phyloP scores from a whole-genome alignment of 35 echinoderm and acorn worm species.

The Hemicentrotus pulcherrimus region DNA sequence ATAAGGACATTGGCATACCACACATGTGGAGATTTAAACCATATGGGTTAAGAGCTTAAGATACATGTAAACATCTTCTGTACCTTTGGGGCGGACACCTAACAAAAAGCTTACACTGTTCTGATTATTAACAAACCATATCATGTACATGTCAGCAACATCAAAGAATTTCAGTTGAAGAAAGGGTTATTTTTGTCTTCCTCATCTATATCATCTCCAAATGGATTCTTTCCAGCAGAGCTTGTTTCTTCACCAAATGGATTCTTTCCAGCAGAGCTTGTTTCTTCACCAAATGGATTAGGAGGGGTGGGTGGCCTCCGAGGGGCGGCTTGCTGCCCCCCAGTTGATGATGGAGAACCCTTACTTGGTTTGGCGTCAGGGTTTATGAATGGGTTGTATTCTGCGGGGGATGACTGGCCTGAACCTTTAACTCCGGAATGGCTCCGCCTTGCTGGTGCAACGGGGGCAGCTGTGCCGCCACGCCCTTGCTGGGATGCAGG shows the following conservation, averaged over 20 bases:
- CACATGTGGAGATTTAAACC: too few relatives aligned
- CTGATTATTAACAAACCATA: too few relatives aligned
- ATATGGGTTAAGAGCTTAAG: too few relatives aligned
- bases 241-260: conserved; percentile 53
- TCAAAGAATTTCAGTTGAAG: conserved; percentile 44
- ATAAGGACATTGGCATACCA: too few relatives aligned
- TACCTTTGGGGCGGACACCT: too few relatives aligned
- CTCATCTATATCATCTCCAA: conserved; percentile 55
- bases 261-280: conserved; percentile 36
- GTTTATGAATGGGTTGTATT: conserved; percentile 23
- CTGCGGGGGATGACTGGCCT: conserved; percentile 7
- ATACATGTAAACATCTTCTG: too few relatives aligned
- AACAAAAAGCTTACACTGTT: too few relatives aligned
- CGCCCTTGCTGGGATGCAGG: conserved; percentile 23
- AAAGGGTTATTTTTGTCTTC: conserved; percentile 78
- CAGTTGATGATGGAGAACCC: not conserved
- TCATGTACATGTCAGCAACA: too few relatives aligned
- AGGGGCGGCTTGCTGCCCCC: not conserved
- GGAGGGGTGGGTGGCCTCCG: conserved; percentile 56
- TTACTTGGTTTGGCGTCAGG: conserved; percentile 18
- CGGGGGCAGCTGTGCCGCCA: not conserved
- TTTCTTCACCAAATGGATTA: conserved; percentile 62
- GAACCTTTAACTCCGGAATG: not conserved
- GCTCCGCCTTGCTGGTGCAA: not conserved
- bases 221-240: conserved; percentile 45